Evolutionary conservation across 2,113 vertebrate species (phyloP).

Genomic region (Laticauda laticaudata): DNA sequence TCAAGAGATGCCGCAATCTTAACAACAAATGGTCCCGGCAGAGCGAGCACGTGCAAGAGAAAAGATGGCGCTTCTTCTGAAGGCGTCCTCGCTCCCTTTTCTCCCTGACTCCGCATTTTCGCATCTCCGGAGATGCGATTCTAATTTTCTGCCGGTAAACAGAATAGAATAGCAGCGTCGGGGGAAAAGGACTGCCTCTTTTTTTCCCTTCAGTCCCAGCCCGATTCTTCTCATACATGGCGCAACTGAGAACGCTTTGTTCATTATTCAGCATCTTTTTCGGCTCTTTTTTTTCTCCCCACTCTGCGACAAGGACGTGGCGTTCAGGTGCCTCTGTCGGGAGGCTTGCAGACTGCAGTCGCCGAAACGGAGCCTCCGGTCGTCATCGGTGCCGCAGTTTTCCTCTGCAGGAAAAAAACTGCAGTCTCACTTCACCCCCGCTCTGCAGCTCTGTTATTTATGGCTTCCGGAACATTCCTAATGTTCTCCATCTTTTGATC

Average conservation of each 20-base stretch:
- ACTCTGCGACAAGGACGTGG: neutral
- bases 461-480: neutral
- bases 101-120: neutral
- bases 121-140: neutral
- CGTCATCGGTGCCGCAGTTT: constrained; percentile 14
- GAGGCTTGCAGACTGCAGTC: neutral
- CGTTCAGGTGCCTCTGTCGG: neutral
- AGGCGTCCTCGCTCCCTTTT: neutral
- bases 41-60: neutral
- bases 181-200: neutral
- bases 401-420: constrained; percentile 13
- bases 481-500: neutral
- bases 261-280: neutral
- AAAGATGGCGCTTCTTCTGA: neutral
- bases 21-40: neutral
- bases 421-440: neutral
- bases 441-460: constrained; percentile 10
- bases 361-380: neutral
- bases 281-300: too few relatives aligned
- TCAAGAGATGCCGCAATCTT: neutral
- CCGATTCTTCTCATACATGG: too few relatives aligned
- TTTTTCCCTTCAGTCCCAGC: neutral
- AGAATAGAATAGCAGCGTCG: neutral
- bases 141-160: neutral
- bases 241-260: neutral